phyloP scores from a whole-genome alignment of 2,797 vertebrate species.

The Cirrhinus mrigala region DNA sequence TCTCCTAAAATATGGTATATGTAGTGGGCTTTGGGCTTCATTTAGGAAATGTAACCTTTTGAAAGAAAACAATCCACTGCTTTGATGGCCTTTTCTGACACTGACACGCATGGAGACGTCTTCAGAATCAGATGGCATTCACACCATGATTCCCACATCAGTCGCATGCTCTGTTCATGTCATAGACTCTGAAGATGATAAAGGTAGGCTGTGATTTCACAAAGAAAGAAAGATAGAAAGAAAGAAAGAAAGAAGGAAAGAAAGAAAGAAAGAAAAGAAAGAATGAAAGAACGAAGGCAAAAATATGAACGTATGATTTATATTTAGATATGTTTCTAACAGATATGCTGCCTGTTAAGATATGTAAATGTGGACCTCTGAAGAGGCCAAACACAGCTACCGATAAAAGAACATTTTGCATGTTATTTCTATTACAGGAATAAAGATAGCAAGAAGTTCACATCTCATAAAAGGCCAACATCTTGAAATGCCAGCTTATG shows the following conservation, averaged over 20 bases:
- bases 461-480: slow-evolving; percentile 12
- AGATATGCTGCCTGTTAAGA: slow-evolving; percentile 37
- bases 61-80: slow-evolving; percentile 74
- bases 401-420: slow-evolving; percentile 1
- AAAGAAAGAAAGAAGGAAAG: not conserved
- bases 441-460: slow-evolving; percentile 8
- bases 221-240: slow-evolving; percentile 6
- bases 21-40: slow-evolving; percentile 36
- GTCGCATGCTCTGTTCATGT: slow-evolving; percentile 37
- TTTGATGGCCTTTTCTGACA: slow-evolving; percentile 78
- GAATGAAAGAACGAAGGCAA: not conserved
- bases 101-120: slow-evolving; percentile 80
- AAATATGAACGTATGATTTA: not conserved
- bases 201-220: slow-evolving; percentile 29
- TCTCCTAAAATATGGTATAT: slow-evolving; percentile 41
- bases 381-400: slow-evolving; percentile 14
- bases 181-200: slow-evolving; percentile 13
- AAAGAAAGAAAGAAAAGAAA: not conserved
- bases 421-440: not conserved
- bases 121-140: slow-evolving; percentile 81
- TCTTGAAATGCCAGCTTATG: slow-evolving; percentile 7
- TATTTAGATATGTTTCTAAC: slow-evolving; percentile 23
- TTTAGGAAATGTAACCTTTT: slow-evolving; percentile 77
- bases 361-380: slow-evolving; percentile 34
- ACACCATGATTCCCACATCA: slow-evolving; percentile 74